A percentile compares a stretch with the other conserved stretches of the same genome.
Conservation (phyloP, 2,113 vertebrate genomes). For the Phalacrocorax pelagicus region DNA sequence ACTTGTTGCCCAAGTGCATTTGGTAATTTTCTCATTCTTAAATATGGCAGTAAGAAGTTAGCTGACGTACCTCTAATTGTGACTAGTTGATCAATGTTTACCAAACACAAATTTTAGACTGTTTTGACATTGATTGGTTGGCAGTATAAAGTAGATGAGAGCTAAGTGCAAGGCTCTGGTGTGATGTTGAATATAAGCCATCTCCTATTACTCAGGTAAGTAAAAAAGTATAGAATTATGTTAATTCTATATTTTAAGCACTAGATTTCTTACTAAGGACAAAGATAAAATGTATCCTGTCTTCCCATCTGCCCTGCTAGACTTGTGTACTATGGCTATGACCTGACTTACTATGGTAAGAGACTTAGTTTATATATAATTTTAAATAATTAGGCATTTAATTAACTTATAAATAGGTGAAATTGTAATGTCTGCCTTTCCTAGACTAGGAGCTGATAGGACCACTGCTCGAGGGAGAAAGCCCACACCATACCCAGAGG, state of each 20-base stretch:
- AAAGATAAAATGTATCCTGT: background rate
- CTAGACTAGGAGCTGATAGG: background rate
- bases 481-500: background rate
- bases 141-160: background rate
- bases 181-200: background rate
- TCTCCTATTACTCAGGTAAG: background rate
- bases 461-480: background rate
- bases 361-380: background rate
- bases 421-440: background rate
- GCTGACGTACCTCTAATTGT: rapidly evolving
- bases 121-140: background rate
- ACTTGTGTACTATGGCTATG: background rate
- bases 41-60: background rate
- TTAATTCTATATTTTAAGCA: background rate
- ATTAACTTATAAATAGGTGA: background rate
- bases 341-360: background rate
- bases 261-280: background rate
- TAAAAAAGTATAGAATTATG: background rate
- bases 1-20: rapidly evolving
- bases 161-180: background rate
- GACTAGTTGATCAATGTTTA: background rate
- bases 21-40: background rate
- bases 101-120: background rate
- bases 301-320: background rate
- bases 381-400: background rate